Conservation (phyloP, 1,140 invertebrate species). For the Dreissena rostriformis region DNA sequence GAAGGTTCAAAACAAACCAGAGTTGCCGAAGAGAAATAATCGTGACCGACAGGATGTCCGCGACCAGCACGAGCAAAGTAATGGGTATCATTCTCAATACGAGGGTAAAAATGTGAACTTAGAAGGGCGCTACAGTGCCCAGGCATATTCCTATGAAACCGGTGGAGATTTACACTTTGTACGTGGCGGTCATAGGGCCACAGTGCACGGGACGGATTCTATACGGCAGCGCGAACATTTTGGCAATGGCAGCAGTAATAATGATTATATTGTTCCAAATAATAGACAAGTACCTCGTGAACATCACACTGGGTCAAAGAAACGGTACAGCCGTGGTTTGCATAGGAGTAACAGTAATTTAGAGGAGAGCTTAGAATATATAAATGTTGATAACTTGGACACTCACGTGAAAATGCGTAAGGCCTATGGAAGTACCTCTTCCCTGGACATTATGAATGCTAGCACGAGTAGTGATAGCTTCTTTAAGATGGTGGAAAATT, state of each 20-base stretch:
- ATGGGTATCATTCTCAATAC: constrained; percentile 33
- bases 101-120: constrained; percentile 44
- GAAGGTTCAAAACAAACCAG: constrained; percentile 47
- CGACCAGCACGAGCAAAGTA: constrained; percentile 30
- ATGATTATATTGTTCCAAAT: constrained; percentile 41
- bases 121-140: constrained; percentile 46
- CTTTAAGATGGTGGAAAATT: constrained; percentile 90
- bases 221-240: constrained; percentile 27
- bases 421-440: constrained; percentile 86
- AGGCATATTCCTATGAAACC: constrained; percentile 11
- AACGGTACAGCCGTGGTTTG: constrained; percentile 66
- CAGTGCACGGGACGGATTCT: constrained; percentile 62
- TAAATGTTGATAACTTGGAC: constrained; percentile 65
- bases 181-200: constrained; percentile 64
- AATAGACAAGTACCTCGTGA: constrained; percentile 41
- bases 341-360: constrained; percentile 88
- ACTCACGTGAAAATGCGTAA: constrained; percentile 73
- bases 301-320: constrained; percentile 53
- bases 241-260: constrained; percentile 39
- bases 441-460: constrained; percentile 85
- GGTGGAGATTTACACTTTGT: constrained; percentile 35
- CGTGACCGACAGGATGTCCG: constrained; percentile 22
- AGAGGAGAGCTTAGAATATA: constrained; percentile 79
- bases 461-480: constrained; percentile 85
- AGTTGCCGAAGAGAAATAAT: constrained; percentile 32